Evolutionary conservation across 2,113 vertebrate genomes (phyloP).

Genomic region (Microcebus lehilahytsara): DNA sequence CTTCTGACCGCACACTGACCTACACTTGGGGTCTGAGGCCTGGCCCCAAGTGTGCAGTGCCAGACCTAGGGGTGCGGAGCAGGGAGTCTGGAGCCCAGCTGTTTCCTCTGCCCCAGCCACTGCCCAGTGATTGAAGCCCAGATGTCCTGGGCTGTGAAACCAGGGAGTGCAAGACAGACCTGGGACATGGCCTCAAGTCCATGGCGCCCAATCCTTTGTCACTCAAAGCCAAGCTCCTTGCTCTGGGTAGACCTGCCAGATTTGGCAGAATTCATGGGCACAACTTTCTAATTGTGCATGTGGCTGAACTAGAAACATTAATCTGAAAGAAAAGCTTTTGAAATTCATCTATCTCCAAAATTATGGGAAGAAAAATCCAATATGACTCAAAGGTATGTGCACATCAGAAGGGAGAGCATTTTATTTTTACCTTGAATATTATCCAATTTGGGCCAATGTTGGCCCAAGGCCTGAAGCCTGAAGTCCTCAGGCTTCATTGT

Average conservation of each 20-base stretch:
- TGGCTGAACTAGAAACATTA: background rate
- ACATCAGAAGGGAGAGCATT: background rate
- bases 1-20: background rate
- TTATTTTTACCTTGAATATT: background rate
- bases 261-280: background rate
- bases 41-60: rapidly evolving
- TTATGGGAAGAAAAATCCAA: background rate
- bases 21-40: background rate
- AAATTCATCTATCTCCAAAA: background rate
- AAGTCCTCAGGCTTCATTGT: background rate
- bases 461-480: too few relatives aligned
- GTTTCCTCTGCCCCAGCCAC: background rate
- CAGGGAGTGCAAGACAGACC: too few relatives aligned
- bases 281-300: background rate
- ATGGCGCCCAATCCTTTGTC: background rate
- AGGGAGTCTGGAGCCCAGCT: background rate
- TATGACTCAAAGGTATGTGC: background rate
- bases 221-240: background rate
- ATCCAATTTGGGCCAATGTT: background rate
- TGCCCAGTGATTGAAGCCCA: background rate
- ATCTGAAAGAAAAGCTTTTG: background rate
- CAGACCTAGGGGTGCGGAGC: background rate
- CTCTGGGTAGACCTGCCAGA: background rate
- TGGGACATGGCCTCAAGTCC: background rate
- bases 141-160: background rate